A percentile compares a stretch with the other conserved stretches of the same genome.
Evolutionary conservation across 2,888 invertebrate genomes (phyloP).

Genomic region (Hypselothyrea guttata): DNA sequence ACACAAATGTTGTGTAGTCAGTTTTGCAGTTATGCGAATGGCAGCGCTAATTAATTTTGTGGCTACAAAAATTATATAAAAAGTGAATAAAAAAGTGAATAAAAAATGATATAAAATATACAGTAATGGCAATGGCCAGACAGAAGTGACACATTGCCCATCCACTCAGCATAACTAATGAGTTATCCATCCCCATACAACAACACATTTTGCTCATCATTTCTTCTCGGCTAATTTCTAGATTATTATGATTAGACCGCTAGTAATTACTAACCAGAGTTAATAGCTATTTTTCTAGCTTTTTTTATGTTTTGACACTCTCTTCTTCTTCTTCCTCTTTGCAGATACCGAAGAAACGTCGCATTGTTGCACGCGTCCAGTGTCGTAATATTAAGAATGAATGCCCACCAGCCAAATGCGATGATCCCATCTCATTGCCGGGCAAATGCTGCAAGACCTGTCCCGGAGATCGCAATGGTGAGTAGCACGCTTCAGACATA

Average conservation of each 20-base stretch:
- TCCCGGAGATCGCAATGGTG: slow-evolving; percentile 89
- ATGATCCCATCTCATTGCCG: slow-evolving; percentile 91
- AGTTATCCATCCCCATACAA: slow-evolving; percentile 19
- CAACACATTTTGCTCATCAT: neutral
- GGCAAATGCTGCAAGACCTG: slow-evolving; percentile 96
- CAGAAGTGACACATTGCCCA: slow-evolving; percentile 61
- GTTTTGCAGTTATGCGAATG: slow-evolving; percentile 48
- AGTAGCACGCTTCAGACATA: slow-evolving; percentile 80
- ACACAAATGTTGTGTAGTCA: slow-evolving; percentile 23
- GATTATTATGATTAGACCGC: no score
- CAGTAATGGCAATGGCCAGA: slow-evolving; percentile 55
- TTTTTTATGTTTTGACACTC: no score
- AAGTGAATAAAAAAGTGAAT: slow-evolving; percentile 63
- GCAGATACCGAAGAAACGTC: slow-evolving; percentile 93
- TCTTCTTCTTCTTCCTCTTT: no score
- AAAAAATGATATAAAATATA: slow-evolving; percentile 63
- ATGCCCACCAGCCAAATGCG: slow-evolving; percentile 93
- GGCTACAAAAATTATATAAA: slow-evolving; percentile 60
- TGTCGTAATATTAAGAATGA: slow-evolving; percentile 96
- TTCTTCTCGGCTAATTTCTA: neutral
- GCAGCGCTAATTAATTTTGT: slow-evolving; percentile 65
- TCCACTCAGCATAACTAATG: slow-evolving; percentile 59
- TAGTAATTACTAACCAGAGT: no score
- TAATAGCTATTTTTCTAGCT: no score
- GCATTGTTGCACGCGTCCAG: slow-evolving; percentile 93